Evolutionary conservation across 92 coral and sea anemone species (phyloP).

Genomic region (Blastomussa wellsi): DNA sequence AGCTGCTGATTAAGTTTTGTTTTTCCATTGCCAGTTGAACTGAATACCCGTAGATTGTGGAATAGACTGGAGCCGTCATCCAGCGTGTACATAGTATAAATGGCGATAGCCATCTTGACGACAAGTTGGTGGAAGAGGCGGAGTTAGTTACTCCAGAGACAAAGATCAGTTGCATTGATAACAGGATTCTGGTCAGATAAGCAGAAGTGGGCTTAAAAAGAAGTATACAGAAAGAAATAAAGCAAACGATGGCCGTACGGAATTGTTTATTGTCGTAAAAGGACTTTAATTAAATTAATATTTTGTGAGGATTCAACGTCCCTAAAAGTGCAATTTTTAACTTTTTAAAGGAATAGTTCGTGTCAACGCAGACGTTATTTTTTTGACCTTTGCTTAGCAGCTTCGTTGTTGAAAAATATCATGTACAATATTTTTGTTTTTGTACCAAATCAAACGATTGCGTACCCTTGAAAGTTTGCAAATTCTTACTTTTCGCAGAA

Average conservation of each 20-base stretch:
- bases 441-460: not conserved
- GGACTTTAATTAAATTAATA: slow-evolving; percentile 10
- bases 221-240: slow-evolving; percentile 38
- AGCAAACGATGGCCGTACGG: slow-evolving; percentile 34
- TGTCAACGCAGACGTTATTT: slow-evolving; percentile 14
- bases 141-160: slow-evolving; percentile 41
- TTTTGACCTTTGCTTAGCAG: slow-evolving; percentile 11
- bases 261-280: slow-evolving; percentile 34
- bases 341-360: not conserved
- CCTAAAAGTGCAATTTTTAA: not conserved
- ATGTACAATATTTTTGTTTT: not conserved
- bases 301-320: slow-evolving; percentile 16
- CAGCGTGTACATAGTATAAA: slow-evolving; percentile 15
- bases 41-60: slow-evolving; percentile 22
- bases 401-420: not conserved
- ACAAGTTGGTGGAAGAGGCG: slow-evolving; percentile 52
- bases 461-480: not conserved
- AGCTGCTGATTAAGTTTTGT: slow-evolving; percentile 5
- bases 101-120: slow-evolving; percentile 55
- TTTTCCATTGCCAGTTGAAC: slow-evolving; percentile 10
- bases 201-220: slow-evolving; percentile 43
- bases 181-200: slow-evolving; percentile 45
- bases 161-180: slow-evolving; percentile 48
- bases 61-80: slow-evolving; percentile 12
- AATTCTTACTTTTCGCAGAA: not conserved